Percentiles rank a stretch among this genome's conserved stretches.
Evolutionary conservation across 1,140 invertebrate species (phyloP).

Genomic region (Drosophila asahinai): DNA sequence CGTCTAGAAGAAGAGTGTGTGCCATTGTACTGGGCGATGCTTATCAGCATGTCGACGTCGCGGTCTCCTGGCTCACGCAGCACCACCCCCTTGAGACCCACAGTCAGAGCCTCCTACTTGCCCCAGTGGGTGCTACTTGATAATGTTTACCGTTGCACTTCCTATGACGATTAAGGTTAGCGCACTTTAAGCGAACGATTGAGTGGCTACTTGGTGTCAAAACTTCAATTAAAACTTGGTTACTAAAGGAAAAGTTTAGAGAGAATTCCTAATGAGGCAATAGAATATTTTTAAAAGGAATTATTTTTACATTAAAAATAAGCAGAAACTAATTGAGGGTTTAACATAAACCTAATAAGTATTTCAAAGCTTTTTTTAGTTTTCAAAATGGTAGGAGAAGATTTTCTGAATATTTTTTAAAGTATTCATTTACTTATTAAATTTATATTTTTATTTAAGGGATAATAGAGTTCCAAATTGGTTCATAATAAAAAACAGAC

Average conservation of each 20-base stretch:
- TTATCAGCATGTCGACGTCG: slow-evolving; percentile 74
- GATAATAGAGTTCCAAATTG: too few relatives aligned
- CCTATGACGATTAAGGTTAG: slow-evolving; percentile 59
- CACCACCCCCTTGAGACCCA: slow-evolving; percentile 14
- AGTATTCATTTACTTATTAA: too few relatives aligned
- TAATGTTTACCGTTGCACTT: slow-evolving; percentile 79
- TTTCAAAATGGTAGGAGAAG: too few relatives aligned
- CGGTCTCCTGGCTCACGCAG: slow-evolving; percentile 65
- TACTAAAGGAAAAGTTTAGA: neutral
- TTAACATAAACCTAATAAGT: too few relatives aligned
- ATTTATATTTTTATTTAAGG: too few relatives aligned
- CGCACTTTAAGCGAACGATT: slow-evolving; percentile 34
- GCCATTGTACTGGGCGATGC: slow-evolving; percentile 67
- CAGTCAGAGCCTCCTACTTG: neutral
- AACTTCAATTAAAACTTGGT: slow-evolving; percentile 35
- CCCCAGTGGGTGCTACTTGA: slow-evolving; percentile 46
- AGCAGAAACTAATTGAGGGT: neutral
- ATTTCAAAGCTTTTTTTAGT: too few relatives aligned
- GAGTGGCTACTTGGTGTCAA: slow-evolving; percentile 22
- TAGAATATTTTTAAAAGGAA: neutral
- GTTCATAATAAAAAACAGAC: too few relatives aligned
- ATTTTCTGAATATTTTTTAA: too few relatives aligned
- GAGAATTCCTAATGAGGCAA: neutral
- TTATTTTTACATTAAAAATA: neutral
- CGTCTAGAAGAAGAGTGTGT: slow-evolving; percentile 30